Evolutionary conservation across 2,113 vertebrate genomes (phyloP), one percentile per base, ranked within the genome.

Genomic region (Tachysurus fulvidraco): DNA sequence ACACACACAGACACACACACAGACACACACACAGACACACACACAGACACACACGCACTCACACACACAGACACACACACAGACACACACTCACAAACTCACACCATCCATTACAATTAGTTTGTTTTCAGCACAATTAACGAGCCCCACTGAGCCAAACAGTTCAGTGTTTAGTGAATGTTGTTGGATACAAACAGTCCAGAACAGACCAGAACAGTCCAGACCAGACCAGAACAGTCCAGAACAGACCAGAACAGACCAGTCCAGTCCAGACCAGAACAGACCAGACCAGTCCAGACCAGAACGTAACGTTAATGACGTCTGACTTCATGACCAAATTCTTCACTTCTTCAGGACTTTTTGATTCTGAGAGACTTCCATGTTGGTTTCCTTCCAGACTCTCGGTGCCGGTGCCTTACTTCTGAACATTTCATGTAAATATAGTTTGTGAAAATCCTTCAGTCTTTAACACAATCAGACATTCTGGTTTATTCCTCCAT

Each of bases 331-430:
- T 36, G 36, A 36, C 3, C 17, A 36, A 44, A 36, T 21, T 76
- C 28, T 76, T 50, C 1, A 14, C 54, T 54, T 54, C 13, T 78
- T n/a, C 30, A 54, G 12, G 46, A 44, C 36, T 21, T 73, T 41
- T 71, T 30, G 7, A 67, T 67, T 36, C 36, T 44, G 86, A 91
- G 83, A 91, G 89, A 91, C 93, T 69, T 82, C 14, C 57, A 76
- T n/a, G n/a, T n/a, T n/a, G n/a, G 55, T 87, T 88, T 88, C 73
- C 83, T 79, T 84, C 21, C 65, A 81, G 65, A 83, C 88, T 85
- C 86, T 83, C 86, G 83, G 83, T 90, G 83, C 87, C 88, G 92
- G 94, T 95, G 94, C 94, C 94, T 95, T 95, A 91, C 88, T 92
- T 93, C 91, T 92, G 44, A 87, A 90, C 88, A 91, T 87, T 90